phyloP scores from a whole-genome alignment of 1,140 invertebrate species.

The Caerostris darwini region DNA sequence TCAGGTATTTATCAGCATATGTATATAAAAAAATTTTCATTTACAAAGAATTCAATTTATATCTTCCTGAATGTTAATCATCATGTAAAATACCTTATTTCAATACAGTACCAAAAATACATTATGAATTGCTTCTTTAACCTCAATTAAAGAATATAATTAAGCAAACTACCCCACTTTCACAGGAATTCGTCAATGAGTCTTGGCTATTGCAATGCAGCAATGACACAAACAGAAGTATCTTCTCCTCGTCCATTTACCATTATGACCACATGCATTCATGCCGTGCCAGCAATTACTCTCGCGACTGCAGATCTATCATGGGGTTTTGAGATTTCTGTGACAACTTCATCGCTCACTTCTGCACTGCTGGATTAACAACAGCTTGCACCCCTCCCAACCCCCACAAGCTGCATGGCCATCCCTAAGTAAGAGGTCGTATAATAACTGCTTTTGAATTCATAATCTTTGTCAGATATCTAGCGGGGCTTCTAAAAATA shows the following conservation, averaged over 20 bases:
- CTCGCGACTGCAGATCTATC: constrained; percentile 32
- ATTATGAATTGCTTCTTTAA: too few species aligned
- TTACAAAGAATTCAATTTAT: too few species aligned
- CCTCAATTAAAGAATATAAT: too few species aligned
- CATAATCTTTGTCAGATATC: neutral
- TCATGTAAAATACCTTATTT: too few species aligned
- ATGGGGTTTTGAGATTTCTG: constrained; percentile 20
- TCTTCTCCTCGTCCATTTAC: neutral
- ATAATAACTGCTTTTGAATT: constrained; percentile 29
- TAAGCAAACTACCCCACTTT: neutral
- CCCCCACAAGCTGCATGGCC: neutral
- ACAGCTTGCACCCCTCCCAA: neutral
- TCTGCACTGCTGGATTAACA: neutral
- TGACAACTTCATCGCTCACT: constrained; percentile 42
- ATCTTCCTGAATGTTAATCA: too few species aligned
- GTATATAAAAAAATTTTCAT: too few species aligned
- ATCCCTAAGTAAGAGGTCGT: neutral
- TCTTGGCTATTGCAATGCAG: neutral
- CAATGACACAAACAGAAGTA: neutral
- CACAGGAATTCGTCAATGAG: neutral
- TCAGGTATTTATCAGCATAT: too few species aligned
- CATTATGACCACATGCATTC: constrained; percentile 2
- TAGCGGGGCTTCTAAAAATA: neutral
- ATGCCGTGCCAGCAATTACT: neutral
- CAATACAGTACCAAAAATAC: too few species aligned